These are phyloP conservation scores for Propsilocerus akamusi DNA, from an alignment of 1,140 invertebrate species.

Conservation along the genomic window DNA sequence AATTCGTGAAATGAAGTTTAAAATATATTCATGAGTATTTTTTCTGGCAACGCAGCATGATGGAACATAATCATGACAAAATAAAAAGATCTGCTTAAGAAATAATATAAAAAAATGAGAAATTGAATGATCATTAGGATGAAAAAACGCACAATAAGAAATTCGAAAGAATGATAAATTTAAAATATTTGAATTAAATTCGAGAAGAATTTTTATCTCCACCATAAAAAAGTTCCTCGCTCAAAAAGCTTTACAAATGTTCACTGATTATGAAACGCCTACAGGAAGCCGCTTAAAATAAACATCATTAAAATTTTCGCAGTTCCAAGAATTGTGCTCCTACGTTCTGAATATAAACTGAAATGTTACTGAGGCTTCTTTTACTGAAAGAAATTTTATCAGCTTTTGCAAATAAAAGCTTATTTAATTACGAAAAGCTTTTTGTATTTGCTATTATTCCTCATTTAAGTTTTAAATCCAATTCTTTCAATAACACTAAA, in stretches of 20 bases:
- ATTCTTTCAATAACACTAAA: no score
- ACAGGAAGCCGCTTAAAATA: no score
- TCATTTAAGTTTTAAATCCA: neutral
- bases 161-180: neutral
- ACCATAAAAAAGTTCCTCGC: neutral
- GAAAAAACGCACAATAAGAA: neutral
- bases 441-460: neutral
- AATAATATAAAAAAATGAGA: neutral
- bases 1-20: neutral
- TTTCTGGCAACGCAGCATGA: slow-evolving; percentile 1
- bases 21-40: neutral
- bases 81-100: neutral
- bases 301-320: no score
- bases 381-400: no score
- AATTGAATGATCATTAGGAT: neutral
- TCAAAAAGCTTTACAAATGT: neutral
- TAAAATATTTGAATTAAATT: neutral
- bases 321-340: no score
- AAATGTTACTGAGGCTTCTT: no score
- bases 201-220: neutral
- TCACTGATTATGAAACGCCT: neutral
- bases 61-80: neutral
- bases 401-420: neutral
- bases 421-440: neutral
- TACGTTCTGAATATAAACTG: no score